Evolutionary conservation across 2,888 invertebrate species (phyloP).

Genomic region (Cecidostiba fungosa): DNA sequence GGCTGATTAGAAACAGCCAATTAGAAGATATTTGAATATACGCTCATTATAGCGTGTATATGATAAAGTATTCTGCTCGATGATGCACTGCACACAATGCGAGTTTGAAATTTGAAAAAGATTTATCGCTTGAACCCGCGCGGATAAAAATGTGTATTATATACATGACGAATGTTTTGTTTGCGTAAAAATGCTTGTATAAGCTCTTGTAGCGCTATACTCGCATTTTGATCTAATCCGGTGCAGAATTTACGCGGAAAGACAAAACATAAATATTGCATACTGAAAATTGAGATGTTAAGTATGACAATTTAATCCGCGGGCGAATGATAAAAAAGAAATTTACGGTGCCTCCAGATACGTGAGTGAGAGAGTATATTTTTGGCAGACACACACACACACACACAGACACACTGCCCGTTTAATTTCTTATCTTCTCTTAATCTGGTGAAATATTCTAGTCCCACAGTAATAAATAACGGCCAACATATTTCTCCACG

Average conservation of each 20-base stretch:
- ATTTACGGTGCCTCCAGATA: background rate
- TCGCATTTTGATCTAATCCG: conserved; percentile 23
- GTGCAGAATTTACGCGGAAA: background rate
- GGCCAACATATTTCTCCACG: background rate
- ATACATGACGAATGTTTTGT: background rate
- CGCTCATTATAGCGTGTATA: too few relatives aligned
- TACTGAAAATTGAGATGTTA: conserved; percentile 33
- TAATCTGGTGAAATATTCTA: conserved; percentile 5
- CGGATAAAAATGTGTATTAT: background rate
- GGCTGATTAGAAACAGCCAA: background rate
- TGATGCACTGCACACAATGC: background rate
- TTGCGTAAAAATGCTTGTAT: background rate
- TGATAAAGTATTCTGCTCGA: background rate
- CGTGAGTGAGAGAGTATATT: background rate
- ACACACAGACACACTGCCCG: background rate
- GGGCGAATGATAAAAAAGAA: conserved; percentile 17
- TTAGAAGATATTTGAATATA: background rate
- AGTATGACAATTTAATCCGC: conserved; percentile 24
- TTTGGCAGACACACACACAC: background rate
- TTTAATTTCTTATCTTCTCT: conserved; percentile 19
- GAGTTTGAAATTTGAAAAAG: background rate
- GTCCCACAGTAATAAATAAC: background rate
- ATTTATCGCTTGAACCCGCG: background rate
- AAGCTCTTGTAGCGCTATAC: too few relatives aligned
- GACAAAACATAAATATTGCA: conserved; percentile 8